These are phyloP conservation scores for Aleiodes sp. DNA, from an alignment of 1,140 invertebrate species.

Conservation along the genomic window DNA sequence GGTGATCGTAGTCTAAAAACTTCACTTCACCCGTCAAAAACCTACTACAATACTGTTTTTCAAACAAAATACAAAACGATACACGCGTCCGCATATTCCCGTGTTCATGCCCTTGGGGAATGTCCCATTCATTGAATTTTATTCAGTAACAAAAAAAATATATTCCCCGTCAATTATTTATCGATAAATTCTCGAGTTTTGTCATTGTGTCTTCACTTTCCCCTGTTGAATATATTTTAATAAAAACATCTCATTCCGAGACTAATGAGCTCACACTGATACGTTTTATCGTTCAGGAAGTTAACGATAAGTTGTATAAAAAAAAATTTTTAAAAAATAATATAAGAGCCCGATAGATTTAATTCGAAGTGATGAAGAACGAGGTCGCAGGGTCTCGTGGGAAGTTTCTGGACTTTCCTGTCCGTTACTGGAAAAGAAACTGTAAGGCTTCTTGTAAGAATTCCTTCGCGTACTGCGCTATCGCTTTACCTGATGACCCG, in stretches of 20 bases:
- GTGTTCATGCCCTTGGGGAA: conserved; percentile 7
- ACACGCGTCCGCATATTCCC: conserved; percentile 33
- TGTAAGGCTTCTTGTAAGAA: conserved; percentile 61
- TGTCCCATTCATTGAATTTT: neutral
- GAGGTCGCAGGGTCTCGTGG: conserved; percentile 14
- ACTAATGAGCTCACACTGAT: neutral
- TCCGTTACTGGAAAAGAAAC: neutral
- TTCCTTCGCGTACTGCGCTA: conserved; percentile 47
- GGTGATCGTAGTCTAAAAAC: conserved; percentile 44
- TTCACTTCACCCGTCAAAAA: conserved; percentile 36
- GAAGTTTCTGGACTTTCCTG: neutral
- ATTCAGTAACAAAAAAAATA: conserved; percentile 13
- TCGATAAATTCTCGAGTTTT: conserved; percentile 23
- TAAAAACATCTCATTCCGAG: neutral
- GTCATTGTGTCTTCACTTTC: neutral
- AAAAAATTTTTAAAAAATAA: neutral
- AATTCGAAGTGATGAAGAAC: neutral
- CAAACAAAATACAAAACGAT: conserved; percentile 59
- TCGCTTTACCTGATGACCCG: conserved; percentile 51
- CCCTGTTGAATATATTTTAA: neutral
- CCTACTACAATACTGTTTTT: conserved; percentile 58
- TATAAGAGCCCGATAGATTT: neutral
- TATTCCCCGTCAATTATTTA: conserved; percentile 24
- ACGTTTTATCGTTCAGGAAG: conserved; percentile 19
- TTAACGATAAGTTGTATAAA: neutral